Percentiles rank a stretch among this genome's conserved stretches.
Conservation (phyloP, 2,888 invertebrate species). For the Drosophila longiperda region DNA sequence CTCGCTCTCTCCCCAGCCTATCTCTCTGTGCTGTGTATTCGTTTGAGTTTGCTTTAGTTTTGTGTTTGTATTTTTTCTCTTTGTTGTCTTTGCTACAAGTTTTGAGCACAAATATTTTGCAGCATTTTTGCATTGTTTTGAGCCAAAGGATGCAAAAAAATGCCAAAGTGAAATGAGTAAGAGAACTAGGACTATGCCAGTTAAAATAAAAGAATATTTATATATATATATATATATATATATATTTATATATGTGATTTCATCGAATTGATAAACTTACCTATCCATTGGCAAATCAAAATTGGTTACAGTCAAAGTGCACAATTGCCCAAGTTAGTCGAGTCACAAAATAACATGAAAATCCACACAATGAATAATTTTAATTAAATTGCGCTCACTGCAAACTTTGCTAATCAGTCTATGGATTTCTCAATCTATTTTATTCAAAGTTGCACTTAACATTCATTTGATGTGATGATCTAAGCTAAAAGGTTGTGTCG, state of each 20-base stretch:
- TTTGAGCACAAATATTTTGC: constrained; percentile 32
- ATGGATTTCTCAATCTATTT: constrained; percentile 7
- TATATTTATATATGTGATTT: background rate
- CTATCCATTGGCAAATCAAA: constrained; percentile 2
- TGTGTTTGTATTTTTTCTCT: constrained; percentile 24
- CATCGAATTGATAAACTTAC: background rate
- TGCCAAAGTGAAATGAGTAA: constrained; percentile 2
- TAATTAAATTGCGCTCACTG: constrained; percentile 27
- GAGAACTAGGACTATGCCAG: constrained; percentile 1
- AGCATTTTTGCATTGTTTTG: constrained; percentile 9
- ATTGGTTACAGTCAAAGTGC: constrained; percentile 30
- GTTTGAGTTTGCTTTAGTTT: constrained; percentile 16
- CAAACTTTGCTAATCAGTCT: constrained; percentile 20
- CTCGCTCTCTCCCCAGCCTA: background rate
- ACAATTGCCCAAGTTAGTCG: background rate
- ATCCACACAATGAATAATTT: constrained; percentile 16
- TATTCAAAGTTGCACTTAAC: constrained; percentile 8
- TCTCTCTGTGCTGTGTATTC: constrained; percentile 22
- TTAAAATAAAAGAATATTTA: background rate
- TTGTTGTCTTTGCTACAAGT: constrained; percentile 18
- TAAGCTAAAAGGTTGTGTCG: background rate
- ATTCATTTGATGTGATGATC: background rate
- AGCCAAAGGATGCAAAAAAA: constrained; percentile 15
- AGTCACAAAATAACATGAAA: constrained; percentile 11
- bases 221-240: background rate